phyloP scores from a whole-genome alignment of 2,113 vertebrate species.

The Turnix velox region DNA sequence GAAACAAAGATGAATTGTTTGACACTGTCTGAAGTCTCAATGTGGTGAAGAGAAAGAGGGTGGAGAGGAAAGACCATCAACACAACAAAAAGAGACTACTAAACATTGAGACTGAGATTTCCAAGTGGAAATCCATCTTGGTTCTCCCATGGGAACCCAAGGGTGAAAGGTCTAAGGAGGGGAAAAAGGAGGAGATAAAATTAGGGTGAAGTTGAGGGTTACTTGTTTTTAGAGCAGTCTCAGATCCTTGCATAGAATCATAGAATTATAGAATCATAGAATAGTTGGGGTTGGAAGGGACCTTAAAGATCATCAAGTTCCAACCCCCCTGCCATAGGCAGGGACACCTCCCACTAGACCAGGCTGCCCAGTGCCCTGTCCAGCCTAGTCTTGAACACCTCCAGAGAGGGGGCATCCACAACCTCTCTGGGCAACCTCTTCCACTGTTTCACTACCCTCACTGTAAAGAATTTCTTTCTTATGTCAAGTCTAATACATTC shows the following conservation, averaged over 20 bases:
- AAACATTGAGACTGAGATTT: not conserved
- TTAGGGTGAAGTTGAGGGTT: not conserved
- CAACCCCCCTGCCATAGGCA: no score
- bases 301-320: no score
- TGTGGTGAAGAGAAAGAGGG: not conserved
- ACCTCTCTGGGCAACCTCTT: no score
- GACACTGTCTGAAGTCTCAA: conserved; percentile 27
- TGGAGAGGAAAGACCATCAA: conserved; percentile 16
- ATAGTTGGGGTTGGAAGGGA: no score
- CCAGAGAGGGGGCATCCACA: no score
- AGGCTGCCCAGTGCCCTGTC: no score
- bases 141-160: not conserved
- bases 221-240: not conserved
- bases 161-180: not conserved
- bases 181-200: conserved; percentile 21
- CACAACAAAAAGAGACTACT: not conserved
- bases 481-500: no score
- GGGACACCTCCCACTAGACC: no score
- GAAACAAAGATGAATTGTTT: conserved; percentile 24
- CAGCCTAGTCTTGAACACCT: no score
- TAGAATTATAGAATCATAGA: no score
- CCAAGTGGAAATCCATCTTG: conserved; percentile 21
- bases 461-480: no score
- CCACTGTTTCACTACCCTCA: no score
- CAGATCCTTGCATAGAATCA: not conserved